These are phyloP conservation scores for Gallirallus australis DNA, from an alignment of 2,797 vertebrate genomes.

Conservation along the genomic window DNA sequence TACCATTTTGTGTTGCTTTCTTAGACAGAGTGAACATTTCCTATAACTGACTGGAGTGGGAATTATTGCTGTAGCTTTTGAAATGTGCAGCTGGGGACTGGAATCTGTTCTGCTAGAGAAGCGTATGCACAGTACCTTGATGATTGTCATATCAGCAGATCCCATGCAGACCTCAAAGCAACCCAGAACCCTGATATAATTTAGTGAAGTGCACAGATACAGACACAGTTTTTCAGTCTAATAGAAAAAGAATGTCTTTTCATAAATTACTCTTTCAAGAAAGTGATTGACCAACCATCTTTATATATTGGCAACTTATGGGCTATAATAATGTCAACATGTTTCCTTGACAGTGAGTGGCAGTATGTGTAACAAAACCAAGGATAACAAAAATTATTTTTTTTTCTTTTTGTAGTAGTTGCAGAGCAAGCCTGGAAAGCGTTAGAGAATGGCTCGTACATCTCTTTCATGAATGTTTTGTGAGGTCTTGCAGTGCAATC, in stretches of 20 bases:
- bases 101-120: not conserved
- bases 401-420: slow-evolving; percentile 67
- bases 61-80: slow-evolving; percentile 9
- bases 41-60: not conserved
- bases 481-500: slow-evolving; percentile 68
- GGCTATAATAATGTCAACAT: not conserved
- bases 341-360: slow-evolving; percentile 6
- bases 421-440: slow-evolving; percentile 59
- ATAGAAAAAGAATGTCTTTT: not conserved
- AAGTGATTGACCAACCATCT: not conserved
- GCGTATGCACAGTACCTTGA: not conserved
- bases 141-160: not conserved
- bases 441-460: slow-evolving; percentile 60
- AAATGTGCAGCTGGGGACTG: not conserved
- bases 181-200: not conserved
- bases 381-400: slow-evolving; percentile 69
- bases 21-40: not conserved
- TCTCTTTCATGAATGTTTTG: slow-evolving; percentile 68
- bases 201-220: not conserved
- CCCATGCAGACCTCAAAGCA: not conserved
- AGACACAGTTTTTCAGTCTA: not conserved
- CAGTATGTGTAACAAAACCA: slow-evolving; percentile 19
- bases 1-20: slow-evolving; percentile 7
- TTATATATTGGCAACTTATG: not conserved
- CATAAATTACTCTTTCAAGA: not conserved